Percentiles rank a stretch among this genome's conserved stretches.
These are phyloP conservation scores for Aelia acuminata DNA, from an alignment of 2,888 invertebrate species.

Conservation along the genomic window DNA sequence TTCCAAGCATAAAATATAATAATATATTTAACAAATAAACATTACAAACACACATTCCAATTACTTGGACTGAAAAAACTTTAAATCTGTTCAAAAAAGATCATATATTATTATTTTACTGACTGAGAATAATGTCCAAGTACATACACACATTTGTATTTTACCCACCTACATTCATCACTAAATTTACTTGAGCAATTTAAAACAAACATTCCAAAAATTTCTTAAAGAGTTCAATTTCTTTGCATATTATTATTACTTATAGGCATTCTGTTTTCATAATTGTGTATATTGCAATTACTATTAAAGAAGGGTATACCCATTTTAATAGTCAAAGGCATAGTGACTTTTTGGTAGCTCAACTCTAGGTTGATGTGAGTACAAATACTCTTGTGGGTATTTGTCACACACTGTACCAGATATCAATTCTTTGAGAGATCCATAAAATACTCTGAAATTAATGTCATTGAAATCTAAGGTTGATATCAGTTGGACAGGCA, in stretches of 20 bases:
- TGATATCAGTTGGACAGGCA: conserved; percentile 82
- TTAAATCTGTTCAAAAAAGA: neutral
- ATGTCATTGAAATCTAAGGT: conserved; percentile 81
- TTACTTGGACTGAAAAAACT: neutral
- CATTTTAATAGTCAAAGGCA: neutral
- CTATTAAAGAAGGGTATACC: too few relatives aligned
- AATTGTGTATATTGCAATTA: too few relatives aligned
- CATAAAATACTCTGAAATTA: conserved; percentile 83
- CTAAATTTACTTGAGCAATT: neutral
- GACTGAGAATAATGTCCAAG: neutral
- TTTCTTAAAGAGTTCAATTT: too few relatives aligned
- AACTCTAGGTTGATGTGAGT: neutral
- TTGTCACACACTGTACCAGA: conserved; percentile 81
- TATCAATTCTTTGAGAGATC: conserved; percentile 77
- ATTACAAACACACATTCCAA: neutral
- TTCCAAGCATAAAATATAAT: too few relatives aligned
- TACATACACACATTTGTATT: neutral
- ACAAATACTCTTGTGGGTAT: neutral
- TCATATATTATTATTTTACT: neutral
- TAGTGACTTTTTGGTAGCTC: neutral
- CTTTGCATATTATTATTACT: neutral
- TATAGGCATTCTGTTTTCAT: neutral
- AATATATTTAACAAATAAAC: neutral
- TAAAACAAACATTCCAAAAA: neutral
- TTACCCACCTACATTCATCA: neutral